Conservation (phyloP, 1,140 invertebrate species). For the Littorina saxatilis region DNA sequence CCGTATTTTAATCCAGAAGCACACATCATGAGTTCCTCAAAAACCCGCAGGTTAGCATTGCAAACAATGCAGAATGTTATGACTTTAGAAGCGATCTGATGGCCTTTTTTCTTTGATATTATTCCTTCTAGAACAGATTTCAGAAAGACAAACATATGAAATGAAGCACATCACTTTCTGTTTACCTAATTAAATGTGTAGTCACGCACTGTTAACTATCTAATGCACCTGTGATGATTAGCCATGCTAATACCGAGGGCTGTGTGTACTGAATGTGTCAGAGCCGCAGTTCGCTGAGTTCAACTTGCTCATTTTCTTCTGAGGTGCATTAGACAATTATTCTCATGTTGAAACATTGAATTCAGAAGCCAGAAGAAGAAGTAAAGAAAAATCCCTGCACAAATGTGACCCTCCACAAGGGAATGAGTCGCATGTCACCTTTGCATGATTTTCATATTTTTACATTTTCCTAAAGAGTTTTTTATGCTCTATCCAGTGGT, state of each 20-base stretch:
- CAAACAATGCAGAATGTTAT: not conserved
- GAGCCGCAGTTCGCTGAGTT: not conserved
- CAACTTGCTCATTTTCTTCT: not conserved
- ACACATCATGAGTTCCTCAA: constrained; percentile 82
- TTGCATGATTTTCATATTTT: too few relatives aligned
- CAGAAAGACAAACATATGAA: not conserved
- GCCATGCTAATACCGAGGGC: constrained; percentile 7
- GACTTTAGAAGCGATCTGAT: too few relatives aligned
- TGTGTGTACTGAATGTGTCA: not conserved
- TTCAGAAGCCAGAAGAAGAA: too few relatives aligned
- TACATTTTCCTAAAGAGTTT: too few relatives aligned
- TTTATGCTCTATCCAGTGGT: too few relatives aligned
- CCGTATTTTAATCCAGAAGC: too few relatives aligned
- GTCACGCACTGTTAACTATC: not conserved
- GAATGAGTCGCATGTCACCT: too few relatives aligned
- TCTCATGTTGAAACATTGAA: too few relatives aligned
- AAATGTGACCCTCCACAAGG: too few relatives aligned
- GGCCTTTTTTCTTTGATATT: not conserved
- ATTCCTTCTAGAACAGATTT: not conserved
- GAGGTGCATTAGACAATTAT: too few relatives aligned
- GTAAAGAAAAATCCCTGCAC: too few relatives aligned
- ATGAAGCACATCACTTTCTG: not conserved
- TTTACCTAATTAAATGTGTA: not conserved
- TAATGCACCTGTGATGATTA: not conserved
- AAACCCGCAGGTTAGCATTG: too few relatives aligned